A percentile compares a stretch with the other conserved stretches of the same genome.
Conservation (phyloP, 2,113 vertebrate species). For the Myotis davidii region DNA sequence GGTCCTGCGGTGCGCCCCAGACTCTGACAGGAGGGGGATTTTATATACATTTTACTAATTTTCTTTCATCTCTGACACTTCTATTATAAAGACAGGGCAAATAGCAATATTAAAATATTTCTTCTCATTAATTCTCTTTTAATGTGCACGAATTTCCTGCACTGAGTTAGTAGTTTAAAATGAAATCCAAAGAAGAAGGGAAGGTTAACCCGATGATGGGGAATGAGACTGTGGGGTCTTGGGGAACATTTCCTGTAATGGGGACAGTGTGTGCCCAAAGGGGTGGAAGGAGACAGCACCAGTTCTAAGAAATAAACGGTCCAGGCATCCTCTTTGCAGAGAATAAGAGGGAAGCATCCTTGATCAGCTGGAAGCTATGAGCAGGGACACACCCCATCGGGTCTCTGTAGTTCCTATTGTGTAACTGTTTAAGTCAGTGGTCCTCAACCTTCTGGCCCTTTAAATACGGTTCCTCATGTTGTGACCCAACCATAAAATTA, state of each 20-base stretch:
- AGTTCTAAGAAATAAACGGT: background rate
- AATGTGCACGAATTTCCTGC: no score
- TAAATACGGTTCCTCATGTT: no score
- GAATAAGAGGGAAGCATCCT: background rate
- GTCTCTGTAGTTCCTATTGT: background rate
- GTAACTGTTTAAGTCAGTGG: background rate
- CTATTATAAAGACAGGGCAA: no score
- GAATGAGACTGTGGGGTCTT: background rate
- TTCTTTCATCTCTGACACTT: no score
- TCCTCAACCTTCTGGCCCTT: no score
- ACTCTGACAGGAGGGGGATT: no score
- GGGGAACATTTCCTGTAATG: background rate
- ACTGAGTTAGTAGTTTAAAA: background rate
- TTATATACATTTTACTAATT: no score
- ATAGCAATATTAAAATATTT: no score
- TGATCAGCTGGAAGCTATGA: background rate
- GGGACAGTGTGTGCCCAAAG: background rate
- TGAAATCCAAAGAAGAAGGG: background rate
- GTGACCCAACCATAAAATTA: no score
- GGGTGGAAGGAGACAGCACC: background rate
- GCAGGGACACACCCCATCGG: background rate
- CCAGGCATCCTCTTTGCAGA: background rate
- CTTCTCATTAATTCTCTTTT: no score
- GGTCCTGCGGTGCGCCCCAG: no score
- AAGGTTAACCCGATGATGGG: background rate